Conservation (phyloP, 2,888 invertebrate species). For the Luffia ferchaultella region DNA sequence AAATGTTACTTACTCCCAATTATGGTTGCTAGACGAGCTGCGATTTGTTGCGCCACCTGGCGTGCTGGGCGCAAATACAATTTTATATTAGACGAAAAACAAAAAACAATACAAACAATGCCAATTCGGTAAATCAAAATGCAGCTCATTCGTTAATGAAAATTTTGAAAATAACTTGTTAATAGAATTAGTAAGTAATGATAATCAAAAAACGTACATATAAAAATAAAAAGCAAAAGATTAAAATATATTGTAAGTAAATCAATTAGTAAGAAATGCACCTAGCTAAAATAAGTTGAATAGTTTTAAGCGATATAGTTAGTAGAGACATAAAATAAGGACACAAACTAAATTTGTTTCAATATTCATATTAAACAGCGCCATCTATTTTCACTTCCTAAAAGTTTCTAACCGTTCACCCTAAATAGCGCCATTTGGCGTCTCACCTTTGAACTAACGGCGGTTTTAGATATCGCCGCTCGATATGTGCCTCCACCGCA, state of each 20-base stretch:
- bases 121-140: background rate
- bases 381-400: no score
- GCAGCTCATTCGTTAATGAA: background rate
- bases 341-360: no score
- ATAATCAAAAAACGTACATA: no score
- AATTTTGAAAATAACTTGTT: background rate
- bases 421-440: background rate
- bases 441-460: conserved; percentile 75
- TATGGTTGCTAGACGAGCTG: background rate
- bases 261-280: no score
- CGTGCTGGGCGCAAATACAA: background rate
- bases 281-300: no score
- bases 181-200: no score
- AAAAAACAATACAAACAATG: background rate
- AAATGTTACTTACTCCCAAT: background rate
- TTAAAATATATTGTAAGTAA: no score
- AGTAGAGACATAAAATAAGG: no score
- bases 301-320: no score
- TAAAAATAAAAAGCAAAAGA: no score
- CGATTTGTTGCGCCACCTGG: background rate
- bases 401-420: background rate
- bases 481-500: conserved; percentile 88
- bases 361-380: no score
- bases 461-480: conserved; percentile 91
- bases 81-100: background rate